phyloP scores from a whole-genome alignment of 2,888 invertebrate species.

The Tetheella fluctuosa region DNA sequence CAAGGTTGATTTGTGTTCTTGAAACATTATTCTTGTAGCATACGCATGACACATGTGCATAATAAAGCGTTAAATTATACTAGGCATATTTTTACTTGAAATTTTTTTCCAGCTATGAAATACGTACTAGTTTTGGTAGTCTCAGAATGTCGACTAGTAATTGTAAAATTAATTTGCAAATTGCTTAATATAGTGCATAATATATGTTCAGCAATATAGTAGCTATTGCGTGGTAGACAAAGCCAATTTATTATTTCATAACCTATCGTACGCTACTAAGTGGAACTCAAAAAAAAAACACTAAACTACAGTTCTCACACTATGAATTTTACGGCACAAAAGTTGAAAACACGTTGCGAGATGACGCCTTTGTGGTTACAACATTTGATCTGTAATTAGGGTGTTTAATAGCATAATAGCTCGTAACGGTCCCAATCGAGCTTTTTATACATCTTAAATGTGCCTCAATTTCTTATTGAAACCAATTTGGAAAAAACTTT shows the following conservation, averaged over 20 bases:
- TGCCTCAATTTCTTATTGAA: conserved; percentile 54
- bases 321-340: conserved; percentile 71
- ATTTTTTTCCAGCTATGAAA: background rate
- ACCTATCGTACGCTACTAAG: conserved; percentile 35
- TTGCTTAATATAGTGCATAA: no score
- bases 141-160: no score
- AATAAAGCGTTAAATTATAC: conserved; percentile 9
- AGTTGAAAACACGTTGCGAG: conserved; percentile 66
- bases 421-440: conserved; percentile 74
- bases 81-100: conserved; percentile 14
- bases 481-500: conserved; percentile 54
- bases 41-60: conserved; percentile 4
- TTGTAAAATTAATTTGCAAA: no score
- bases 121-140: background rate
- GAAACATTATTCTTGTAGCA: conserved; percentile 16
- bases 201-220: background rate
- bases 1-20: conserved; percentile 38
- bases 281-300: conserved; percentile 64
- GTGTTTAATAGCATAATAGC: conserved; percentile 75
- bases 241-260: conserved; percentile 2
- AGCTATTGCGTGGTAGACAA: background rate
- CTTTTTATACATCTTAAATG: conserved; percentile 57
- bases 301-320: conserved; percentile 62
- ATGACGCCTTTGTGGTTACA: conserved; percentile 76
- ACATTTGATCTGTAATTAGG: conserved; percentile 80